Conservation (phyloP, 1,140 invertebrate species). For the Musca domestica region DNA sequence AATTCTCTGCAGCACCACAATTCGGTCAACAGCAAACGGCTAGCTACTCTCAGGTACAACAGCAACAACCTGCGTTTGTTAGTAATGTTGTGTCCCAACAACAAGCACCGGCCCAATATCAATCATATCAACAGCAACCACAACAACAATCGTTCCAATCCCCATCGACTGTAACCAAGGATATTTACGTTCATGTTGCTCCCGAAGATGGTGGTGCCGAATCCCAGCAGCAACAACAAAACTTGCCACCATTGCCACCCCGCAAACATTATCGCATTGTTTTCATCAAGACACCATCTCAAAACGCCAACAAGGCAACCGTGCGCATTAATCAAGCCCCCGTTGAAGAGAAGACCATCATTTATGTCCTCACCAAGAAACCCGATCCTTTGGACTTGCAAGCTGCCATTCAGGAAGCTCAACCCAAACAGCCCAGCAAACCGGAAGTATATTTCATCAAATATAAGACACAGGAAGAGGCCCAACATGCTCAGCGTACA, state of each 20-base stretch:
- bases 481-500: slow-evolving; percentile 49
- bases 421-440: slow-evolving; percentile 66
- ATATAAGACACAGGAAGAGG: slow-evolving; percentile 68
- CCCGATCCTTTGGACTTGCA: slow-evolving; percentile 62
- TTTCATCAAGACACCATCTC: slow-evolving; percentile 79
- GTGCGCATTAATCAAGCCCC: slow-evolving; percentile 62
- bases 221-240: slow-evolving; percentile 33
- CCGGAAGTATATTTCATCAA: slow-evolving; percentile 75
- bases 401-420: slow-evolving; percentile 58
- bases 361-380: slow-evolving; percentile 81
- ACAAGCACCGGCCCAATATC: slow-evolving; percentile 20
- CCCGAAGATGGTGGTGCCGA: slow-evolving; percentile 35
- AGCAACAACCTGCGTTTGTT: slow-evolving; percentile 2
- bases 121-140: slow-evolving; percentile 27
- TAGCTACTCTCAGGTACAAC: not conserved
- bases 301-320: slow-evolving; percentile 62
- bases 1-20: slow-evolving; percentile 22
- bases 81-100: slow-evolving; percentile 1
- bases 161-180: slow-evolving; percentile 41
- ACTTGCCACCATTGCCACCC: slow-evolving; percentile 52
- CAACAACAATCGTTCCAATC: slow-evolving; percentile 23
- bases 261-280: slow-evolving; percentile 85
- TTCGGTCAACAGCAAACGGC: slow-evolving; percentile 28
- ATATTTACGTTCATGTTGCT: slow-evolving; percentile 51
- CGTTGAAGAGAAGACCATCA: slow-evolving; percentile 80